Base-by-base conservation (phyloP, 2,113 vertebrate species). In the Mohoua ochrocephala region DNA sequence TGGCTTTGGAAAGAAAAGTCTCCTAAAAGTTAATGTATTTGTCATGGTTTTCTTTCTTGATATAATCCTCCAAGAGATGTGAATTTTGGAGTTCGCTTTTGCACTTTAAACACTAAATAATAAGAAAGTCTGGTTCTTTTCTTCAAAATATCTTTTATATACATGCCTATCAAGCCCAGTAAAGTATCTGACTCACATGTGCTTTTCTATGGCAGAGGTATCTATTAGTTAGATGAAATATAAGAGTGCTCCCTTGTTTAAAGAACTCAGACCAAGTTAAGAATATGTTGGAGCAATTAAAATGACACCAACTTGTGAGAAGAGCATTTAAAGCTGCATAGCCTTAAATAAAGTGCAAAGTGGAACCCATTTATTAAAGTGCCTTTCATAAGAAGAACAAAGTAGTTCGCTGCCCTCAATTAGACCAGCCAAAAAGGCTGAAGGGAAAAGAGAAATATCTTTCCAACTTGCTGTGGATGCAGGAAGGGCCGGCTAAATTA, bases 361-460 rank as follows among this genome's bases (percentile, higher is more conserved):
- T 47, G 28, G 53, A 89, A 74, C 8, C 21, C 83, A 42, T 73
- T 95, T 96, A n/a, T 63, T 84, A 82, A 95, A 96, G 31, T 64
- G 14, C 31, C 44, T 95, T 92, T 94, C 86, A 67, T 35, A 69
- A 50, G 39, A 92, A 91, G 39, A 59, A 75, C 37, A 91, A 94
- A 94, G 91, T 68, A 87, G 68, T 87, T 95, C 78, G 68, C 17
- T 84, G 71, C 44, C 65, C 64, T 95, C 94, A 96, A 94, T 95
- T 94, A 96, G 59, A 61, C 23, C 64, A 88, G 68, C 39, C 49
- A 79, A 91, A 91, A 91, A 91, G 54, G 57, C 49, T 91, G 64
- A 91, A 88, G 74, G 65, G 42, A 54, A 93, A 77, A 87, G 20
- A 90, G 20, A 92, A 95, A 81, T 95, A 27, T 50, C 78, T 64